A percentile compares a stretch with the other conserved stretches of the same genome.
Conservation (phyloP, 2,113 vertebrate species). For the Ciconia boyciana region DNA sequence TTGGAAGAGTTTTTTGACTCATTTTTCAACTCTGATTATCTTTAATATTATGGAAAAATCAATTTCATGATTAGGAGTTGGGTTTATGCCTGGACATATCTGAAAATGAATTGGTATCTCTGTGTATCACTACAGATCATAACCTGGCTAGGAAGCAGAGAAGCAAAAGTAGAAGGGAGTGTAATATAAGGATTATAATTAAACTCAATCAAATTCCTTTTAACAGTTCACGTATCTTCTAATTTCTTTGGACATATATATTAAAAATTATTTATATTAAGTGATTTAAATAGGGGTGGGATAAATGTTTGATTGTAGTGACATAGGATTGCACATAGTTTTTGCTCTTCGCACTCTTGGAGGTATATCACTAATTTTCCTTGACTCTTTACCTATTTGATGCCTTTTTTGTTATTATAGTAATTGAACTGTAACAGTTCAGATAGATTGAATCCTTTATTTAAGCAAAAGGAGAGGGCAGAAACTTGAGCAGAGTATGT, state of each 20-base stretch:
- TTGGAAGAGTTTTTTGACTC: not conserved
- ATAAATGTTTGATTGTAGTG: not conserved
- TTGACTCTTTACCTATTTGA: not conserved
- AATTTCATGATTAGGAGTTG: not conserved
- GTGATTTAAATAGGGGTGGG: not conserved
- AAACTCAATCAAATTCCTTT: not conserved
- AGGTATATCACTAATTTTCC: not conserved
- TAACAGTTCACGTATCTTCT: not conserved
- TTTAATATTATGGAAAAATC: not conserved
- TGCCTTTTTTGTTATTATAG: not conserved
- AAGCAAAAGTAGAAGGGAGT: not conserved
- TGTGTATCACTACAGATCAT: not conserved
- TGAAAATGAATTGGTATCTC: not conserved
- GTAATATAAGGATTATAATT: not conserved
- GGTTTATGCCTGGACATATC: not conserved
- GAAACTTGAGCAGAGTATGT: accelerated
- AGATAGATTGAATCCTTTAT: not conserved
- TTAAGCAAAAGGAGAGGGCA: not conserved
- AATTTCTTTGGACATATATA: not conserved
- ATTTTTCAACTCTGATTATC: not conserved
- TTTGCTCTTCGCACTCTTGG: not conserved
- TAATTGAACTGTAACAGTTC: not conserved
- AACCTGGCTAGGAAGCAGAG: not conserved
- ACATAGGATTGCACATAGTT: not conserved
- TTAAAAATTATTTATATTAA: not conserved